Base-by-base conservation (phyloP, 2,888 invertebrate species). In the Eupithecia tripunctaria region DNA sequence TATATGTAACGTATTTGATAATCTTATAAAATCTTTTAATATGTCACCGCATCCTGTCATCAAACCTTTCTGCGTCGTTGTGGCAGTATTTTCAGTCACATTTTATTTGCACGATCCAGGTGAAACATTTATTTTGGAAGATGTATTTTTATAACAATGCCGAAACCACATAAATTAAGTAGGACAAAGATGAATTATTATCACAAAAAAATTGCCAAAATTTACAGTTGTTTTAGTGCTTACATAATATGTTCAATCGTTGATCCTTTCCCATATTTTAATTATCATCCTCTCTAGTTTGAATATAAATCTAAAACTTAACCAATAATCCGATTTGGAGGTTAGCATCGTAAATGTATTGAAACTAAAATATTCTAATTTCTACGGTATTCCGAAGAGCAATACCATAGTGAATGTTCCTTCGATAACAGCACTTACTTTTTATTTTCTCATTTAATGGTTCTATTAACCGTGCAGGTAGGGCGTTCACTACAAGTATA, bases 21-120 rank as follows among this genome's bases (percentile, higher is more conserved):
- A 82, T 82, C 79, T 81, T 71, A 74, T 82, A 80, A 81, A 81
- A 81, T 76, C 67, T 76, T 83, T 78, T 79, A 36, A 82, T 82
- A 82, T 84, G 84, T 83, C 82, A 83, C 82, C 81, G 76, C 82
- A 83, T 83, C 86, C 85, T 85, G 84, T 83, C 85, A 83, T 84
- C 82, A 81, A 79, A 79, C 83, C 72, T 79, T 79, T 76, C 76
- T 76, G 78, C 78, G 81, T 79, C 81, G 80, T 78, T 79, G 79
- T 80, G 77, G 78, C 75, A 71, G 78, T 84, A 85, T 85, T 84
- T 83, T 81, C 81, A 81, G 80, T 81, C 79, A 79, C 80, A 82
- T 77, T 25, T 38, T 80, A 78, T 81, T 81, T 74, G 76, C 80
- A 79, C 76, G 78, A 79, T 78, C 64, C 78, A 78, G 78, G 77